Evolutionary conservation across 2,888 invertebrate species (phyloP).

Genomic region (Lasioglossum lativentre): DNA sequence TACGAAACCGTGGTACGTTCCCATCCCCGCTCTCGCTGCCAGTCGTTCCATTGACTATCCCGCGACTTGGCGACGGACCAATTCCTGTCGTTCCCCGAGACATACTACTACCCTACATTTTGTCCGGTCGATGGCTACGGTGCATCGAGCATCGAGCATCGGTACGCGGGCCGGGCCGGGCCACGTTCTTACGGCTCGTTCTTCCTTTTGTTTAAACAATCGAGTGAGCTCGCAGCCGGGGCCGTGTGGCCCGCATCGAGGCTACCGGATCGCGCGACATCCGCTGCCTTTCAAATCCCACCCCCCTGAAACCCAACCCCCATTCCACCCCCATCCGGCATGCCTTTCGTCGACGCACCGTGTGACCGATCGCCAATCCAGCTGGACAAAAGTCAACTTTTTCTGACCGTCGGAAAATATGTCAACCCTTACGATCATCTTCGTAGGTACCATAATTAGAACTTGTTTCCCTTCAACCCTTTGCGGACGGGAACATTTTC

Average conservation of each 20-base stretch:
- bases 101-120: constrained; percentile 55
- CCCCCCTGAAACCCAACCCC: neutral
- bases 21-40: constrained; percentile 13
- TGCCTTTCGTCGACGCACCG: neutral
- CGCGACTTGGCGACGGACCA: constrained; percentile 74
- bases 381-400: neutral
- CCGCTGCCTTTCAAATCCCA: neutral
- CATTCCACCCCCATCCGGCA: neutral
- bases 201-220: constrained; percentile 36
- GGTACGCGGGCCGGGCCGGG: neutral
- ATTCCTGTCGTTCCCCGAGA: constrained; percentile 57
- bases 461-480: neutral
- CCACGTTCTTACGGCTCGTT: neutral
- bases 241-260: neutral
- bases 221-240: neutral
- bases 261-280: neutral
- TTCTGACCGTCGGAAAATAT: neutral
- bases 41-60: constrained; percentile 66
- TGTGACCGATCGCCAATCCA: neutral
- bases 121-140: constrained; percentile 15
- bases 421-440: neutral
- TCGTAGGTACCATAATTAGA: neutral
- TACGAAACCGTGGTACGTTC: constrained; percentile 52
- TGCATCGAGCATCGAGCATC: constrained; percentile 50
- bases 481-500: no score